These are phyloP conservation scores for Hydropsyche betteni DNA, from an alignment of 2,888 invertebrate genomes.

Conservation along the genomic window DNA sequence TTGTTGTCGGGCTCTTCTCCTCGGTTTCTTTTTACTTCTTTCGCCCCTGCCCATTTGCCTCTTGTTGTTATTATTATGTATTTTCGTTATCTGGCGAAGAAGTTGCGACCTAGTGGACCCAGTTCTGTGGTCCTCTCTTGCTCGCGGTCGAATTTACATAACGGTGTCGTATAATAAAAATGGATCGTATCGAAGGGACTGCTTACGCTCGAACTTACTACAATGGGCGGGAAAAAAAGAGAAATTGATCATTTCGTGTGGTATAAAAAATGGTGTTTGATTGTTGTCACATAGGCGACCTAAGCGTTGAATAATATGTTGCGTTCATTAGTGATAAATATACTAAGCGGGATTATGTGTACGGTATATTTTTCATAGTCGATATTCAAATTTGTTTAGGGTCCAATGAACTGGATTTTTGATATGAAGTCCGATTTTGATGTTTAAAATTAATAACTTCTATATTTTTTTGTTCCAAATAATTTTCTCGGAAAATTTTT, in stretches of 20 bases:
- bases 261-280: not conserved
- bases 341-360: not conserved
- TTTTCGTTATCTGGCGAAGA: constrained; percentile 28
- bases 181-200: constrained; percentile 3
- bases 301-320: not conserved
- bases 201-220: not conserved
- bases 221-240: not conserved
- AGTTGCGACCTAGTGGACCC: constrained; percentile 20
- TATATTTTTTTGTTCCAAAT: too few species aligned
- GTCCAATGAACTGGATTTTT: too few species aligned
- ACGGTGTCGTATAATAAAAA: constrained; percentile 39
- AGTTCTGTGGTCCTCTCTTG: not conserved
- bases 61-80: constrained; percentile 43
- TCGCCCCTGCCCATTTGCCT: constrained; percentile 18
- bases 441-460: too few species aligned
- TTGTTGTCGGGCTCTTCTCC: constrained; percentile 11
- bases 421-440: too few species aligned
- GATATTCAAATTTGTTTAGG: too few species aligned
- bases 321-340: not conserved
- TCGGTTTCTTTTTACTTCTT: not conserved
- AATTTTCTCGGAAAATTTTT: too few species aligned
- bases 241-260: constrained; percentile 5
- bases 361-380: too few species aligned
- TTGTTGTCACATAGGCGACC: not conserved
- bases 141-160: constrained; percentile 46